Conservation (phyloP, 2,797 vertebrate species). For the Crax fasciolata region DNA sequence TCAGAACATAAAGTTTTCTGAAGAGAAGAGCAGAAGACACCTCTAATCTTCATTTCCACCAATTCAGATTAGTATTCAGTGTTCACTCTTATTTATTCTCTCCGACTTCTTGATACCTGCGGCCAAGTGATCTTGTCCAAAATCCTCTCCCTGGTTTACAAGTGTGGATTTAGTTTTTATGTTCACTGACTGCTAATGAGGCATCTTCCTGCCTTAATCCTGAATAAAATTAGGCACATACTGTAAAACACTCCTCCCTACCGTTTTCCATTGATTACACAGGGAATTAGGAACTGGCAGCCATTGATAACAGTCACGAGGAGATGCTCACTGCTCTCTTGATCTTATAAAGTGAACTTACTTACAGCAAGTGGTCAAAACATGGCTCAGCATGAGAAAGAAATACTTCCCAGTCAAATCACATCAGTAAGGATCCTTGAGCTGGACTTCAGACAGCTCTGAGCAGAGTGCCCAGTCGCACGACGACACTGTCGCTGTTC, state of each 20-base stretch:
- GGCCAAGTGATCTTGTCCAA: neutral
- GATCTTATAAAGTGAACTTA: neutral
- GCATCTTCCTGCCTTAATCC: slow-evolving; percentile 9
- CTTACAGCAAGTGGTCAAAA: neutral
- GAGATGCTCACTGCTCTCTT: neutral
- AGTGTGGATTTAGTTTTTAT: neutral
- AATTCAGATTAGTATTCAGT: neutral
- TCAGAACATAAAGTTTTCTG: neutral
- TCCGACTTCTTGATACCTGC: neutral
- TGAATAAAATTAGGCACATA: slow-evolving; percentile 25
- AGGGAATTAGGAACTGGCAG: neutral
- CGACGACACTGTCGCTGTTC: neutral
- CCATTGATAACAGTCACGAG: neutral
- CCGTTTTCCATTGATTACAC: neutral
- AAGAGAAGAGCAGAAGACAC: neutral
- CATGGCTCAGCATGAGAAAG: neutral
- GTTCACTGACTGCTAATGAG: slow-evolving; percentile 24
- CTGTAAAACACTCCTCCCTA: neutral
- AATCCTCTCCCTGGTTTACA: neutral
- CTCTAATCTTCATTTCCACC: neutral
- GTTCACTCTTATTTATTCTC: neutral
- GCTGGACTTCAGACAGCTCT: neutral
- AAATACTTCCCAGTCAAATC: neutral
- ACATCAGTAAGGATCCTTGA: neutral
- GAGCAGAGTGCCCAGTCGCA: neutral